Base-by-base conservation (phyloP, 2,113 vertebrate genomes). In the Semicossyphus pulcher region DNA sequence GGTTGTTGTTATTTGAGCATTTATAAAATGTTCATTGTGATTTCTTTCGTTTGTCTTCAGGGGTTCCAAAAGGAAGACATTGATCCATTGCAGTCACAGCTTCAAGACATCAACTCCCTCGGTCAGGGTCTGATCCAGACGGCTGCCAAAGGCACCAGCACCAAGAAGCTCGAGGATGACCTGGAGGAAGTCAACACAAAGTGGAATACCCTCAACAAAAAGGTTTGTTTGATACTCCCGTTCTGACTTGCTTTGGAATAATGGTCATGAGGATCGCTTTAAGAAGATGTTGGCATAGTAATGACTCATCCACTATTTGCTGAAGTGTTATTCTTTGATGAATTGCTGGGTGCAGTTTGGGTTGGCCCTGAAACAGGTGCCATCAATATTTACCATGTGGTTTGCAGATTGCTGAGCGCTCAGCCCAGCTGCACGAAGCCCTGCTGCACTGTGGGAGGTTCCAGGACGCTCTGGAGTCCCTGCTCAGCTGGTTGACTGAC, bases 151-250 rank as follows among this genome's bases (percentile, higher is more conserved):
- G 93, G 90, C 70, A 93, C 95, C 68, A 95, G 91, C 90, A 96
- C 94, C 18, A 93, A 95, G 85, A 91, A 86, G 49, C 93, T 99
- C 28, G 97, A 99, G 67, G 94, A 78, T 0, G 96, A 98, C 88
- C 88, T 99, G 72, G 97, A 99, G 3, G 93, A 94, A 20, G 90
- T 95, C 83, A 97, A 95, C 72, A 78, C 91, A 1, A 93, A 95
- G 41, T 99, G 97, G 97, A 99, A 99, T 84, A 96, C 95, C 12
- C 95, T 99, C 72, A 97, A 96, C 89, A 99, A 99, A 87, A 99
- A 99, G 96, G 98, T 97, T 70, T 54, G 42, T 61, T 51, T 61
- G 16, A 10, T 39, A 41, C 7, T 20, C n/a, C 44, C 4, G 0
- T 32, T 72, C 61, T 51, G 29, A 32, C 47, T 37, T 73, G 28